Evolutionary conservation across 92 coral and sea anemone species (phyloP).

Genomic region (Zoanthus sociatus): DNA sequence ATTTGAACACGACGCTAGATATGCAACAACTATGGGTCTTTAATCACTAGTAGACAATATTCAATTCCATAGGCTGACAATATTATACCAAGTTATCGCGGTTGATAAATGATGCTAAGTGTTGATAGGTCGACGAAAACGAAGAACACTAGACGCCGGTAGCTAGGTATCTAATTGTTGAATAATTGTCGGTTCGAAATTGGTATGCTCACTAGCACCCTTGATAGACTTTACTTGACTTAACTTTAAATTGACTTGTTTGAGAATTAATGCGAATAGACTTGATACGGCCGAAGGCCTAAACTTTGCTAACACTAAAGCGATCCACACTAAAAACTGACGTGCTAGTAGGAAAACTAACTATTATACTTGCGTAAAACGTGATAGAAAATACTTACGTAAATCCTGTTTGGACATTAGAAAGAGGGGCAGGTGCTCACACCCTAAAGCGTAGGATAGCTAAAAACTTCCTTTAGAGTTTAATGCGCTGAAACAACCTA

Average conservation of each 20-base stretch:
- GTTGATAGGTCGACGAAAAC: no score
- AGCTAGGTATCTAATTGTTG: no score
- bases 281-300: conserved; percentile 10
- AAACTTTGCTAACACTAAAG: not conserved
- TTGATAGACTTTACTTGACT: conserved; percentile 10
- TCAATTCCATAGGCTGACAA: not conserved
- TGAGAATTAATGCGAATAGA: conserved; percentile 8
- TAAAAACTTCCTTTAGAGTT: conserved; percentile 15
- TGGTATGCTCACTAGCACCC: conserved; percentile 24
- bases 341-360: conserved; percentile 8
- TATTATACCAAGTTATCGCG: not conserved
- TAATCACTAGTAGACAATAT: conserved; percentile 6
- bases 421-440: not conserved
- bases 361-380: conserved; percentile 14
- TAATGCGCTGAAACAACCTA: not conserved
- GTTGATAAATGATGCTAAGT: not conserved
- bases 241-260: not conserved
- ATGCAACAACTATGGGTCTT: not conserved
- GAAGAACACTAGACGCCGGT: no score
- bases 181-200: not conserved
- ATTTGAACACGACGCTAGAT: conserved; percentile 8
- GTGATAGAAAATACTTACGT: conserved; percentile 9
- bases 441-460: conserved; percentile 9
- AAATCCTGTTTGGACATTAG: not conserved
- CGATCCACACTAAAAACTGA: conserved; percentile 14